Conservation (phyloP, 2,888 invertebrate species). For the Coecobrya sp. region DNA sequence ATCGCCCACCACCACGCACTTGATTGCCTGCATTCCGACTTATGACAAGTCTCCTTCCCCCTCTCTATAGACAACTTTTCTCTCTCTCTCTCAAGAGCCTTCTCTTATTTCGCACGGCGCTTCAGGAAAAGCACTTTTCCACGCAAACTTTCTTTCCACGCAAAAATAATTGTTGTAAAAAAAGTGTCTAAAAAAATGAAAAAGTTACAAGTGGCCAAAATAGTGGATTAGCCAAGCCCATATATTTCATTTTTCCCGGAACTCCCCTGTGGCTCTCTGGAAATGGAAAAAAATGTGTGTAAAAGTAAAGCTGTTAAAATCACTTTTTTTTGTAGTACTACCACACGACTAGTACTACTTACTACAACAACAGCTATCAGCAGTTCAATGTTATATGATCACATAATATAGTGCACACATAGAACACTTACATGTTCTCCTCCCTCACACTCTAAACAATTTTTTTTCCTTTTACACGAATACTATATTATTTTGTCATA, state of each 20-base stretch:
- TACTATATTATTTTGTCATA: neutral
- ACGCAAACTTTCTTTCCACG: neutral
- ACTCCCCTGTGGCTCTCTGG: slow-evolving; percentile 81
- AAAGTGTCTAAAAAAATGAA: slow-evolving; percentile 70
- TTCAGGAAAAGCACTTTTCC: neutral
- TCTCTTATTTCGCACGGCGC: too few relatives aligned
- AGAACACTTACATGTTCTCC: slow-evolving; percentile 21
- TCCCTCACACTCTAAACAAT: slow-evolving; percentile 20
- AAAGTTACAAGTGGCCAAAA: slow-evolving; percentile 74
- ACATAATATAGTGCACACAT: neutral
- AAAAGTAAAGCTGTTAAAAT: neutral
- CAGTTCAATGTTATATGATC: neutral
- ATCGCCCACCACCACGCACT: slow-evolving; percentile 99
- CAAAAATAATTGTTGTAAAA: slow-evolving; percentile 55
- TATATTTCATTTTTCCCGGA: slow-evolving; percentile 85
- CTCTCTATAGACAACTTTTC: neutral
- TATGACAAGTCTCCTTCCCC: neutral
- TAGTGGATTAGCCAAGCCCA: slow-evolving; percentile 83
- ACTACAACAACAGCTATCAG: neutral
- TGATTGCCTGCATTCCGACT: slow-evolving; percentile 97
- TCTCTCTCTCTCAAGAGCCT: too few relatives aligned
- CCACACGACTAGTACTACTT: too few relatives aligned
- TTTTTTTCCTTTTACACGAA: slow-evolving; percentile 17
- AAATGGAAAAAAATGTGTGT: slow-evolving; percentile 41
- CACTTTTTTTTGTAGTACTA: too few relatives aligned